These are phyloP conservation scores for Dicrurus megarhynchus DNA, from an alignment of 2,113 vertebrate species.

Conservation along the genomic window DNA sequence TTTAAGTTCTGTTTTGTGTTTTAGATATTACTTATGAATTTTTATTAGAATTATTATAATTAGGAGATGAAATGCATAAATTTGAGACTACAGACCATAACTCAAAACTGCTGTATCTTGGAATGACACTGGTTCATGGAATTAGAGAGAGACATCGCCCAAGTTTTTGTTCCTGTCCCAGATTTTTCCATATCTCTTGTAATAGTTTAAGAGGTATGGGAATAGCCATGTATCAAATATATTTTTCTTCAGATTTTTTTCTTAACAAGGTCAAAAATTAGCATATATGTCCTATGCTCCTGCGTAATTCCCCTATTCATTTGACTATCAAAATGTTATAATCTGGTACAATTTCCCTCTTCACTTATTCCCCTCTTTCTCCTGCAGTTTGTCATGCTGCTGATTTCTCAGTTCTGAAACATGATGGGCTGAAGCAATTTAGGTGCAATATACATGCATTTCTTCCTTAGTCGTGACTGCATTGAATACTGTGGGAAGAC, in stretches of 20 bases:
- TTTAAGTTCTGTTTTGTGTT: not conserved
- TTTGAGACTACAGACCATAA: not conserved
- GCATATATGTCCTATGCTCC: not conserved
- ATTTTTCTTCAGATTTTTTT: not conserved
- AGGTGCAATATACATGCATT: not conserved
- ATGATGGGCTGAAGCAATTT: not conserved
- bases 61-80: not conserved
- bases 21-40: not conserved
- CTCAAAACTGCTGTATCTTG: not conserved
- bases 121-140: not conserved
- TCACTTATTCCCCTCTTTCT: accelerated
- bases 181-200: not conserved
- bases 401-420: not conserved
- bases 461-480: not conserved
- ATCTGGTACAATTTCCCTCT: not conserved
- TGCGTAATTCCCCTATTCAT: not conserved
- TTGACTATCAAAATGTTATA: not conserved
- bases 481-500: not conserved
- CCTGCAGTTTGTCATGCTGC: not conserved
- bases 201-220: not conserved
- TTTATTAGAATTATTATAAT: not conserved
- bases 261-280: not conserved
- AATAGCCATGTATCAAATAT: not conserved
- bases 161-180: not conserved
- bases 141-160: accelerated